A percentile compares a stretch with the other conserved stretches of the same genome.
phyloP scores from a whole-genome alignment of 2,888 invertebrate genomes.

The Zygothrica quintamaculata region DNA sequence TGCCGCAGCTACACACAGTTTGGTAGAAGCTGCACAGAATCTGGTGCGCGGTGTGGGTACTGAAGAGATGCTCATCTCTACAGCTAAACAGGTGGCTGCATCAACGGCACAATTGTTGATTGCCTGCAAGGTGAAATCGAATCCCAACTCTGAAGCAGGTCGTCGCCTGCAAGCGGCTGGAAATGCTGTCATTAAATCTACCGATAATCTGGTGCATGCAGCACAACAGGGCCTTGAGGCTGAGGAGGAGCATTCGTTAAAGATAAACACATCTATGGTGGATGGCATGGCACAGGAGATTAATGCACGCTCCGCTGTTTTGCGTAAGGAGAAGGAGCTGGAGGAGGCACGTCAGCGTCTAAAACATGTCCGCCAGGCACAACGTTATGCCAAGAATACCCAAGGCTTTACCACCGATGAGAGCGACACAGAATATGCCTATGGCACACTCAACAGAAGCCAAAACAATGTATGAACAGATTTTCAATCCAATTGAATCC shows the following conservation, averaged over 20 bases:
- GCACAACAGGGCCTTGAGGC: conserved; percentile 96
- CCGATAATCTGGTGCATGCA: conserved; percentile 97
- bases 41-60: conserved; percentile 95
- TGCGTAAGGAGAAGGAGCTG: conserved; percentile 96
- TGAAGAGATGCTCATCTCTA: conserved; percentile 98
- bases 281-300: conserved; percentile 98
- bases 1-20: conserved; percentile 98
- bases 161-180: conserved; percentile 96
- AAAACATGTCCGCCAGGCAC: conserved; percentile 96
- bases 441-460: conserved; percentile 80
- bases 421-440: conserved; percentile 86
- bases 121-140: conserved; percentile 99
- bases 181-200: conserved; percentile 98
- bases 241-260: conserved; percentile 95
- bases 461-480: conserved; percentile 83
- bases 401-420: conserved; percentile 86
- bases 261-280: conserved; percentile 96
- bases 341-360: conserved; percentile 96
- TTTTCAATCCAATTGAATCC: conserved; percentile 9
- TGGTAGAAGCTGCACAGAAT: conserved; percentile 99
- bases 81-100: conserved; percentile 98
- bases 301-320: conserved; percentile 94
- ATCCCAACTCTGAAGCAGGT: conserved; percentile 97
- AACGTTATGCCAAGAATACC: conserved; percentile 90
- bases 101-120: conserved; percentile 98